These are phyloP conservation scores for Cynopterus sphinx DNA, from an alignment of 2,797 vertebrate genomes.

Conservation along the genomic window DNA sequence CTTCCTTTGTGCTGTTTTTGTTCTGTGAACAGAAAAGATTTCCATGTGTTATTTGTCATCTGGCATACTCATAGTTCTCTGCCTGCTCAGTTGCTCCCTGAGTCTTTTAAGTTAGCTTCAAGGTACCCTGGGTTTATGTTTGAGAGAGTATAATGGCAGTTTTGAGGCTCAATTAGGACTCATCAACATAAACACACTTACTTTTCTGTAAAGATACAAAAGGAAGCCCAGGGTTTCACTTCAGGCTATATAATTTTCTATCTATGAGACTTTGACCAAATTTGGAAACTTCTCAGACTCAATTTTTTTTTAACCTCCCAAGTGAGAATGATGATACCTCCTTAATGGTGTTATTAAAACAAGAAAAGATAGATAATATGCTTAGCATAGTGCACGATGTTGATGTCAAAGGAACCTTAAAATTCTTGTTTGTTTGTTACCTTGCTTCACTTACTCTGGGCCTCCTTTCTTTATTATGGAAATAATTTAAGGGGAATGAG, in stretches of 20 bases:
- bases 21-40: constrained; percentile 17
- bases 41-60: not conserved
- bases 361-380: not conserved
- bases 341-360: not conserved
- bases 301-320: not conserved
- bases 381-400: not conserved
- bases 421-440: not conserved
- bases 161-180: not conserved
- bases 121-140: not conserved
- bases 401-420: not conserved
- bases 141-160: not conserved
- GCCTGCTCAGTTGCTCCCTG: not conserved
- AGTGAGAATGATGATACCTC: not conserved
- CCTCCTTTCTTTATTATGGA: not conserved
- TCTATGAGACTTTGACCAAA: not conserved
- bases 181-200: not conserved
- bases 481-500: not conserved
- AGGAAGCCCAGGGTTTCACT: not conserved
- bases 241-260: not conserved
- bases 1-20: not conserved
- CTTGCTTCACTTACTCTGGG: not conserved
- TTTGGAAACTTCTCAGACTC: not conserved
- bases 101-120: not conserved
- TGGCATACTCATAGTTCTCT: not conserved
- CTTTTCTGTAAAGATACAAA: not conserved